Percentiles rank a stretch among this genome's conserved stretches.
These are phyloP conservation scores for Sinelater perroti DNA, from an alignment of 2,888 invertebrate genomes.

Conservation along the genomic window DNA sequence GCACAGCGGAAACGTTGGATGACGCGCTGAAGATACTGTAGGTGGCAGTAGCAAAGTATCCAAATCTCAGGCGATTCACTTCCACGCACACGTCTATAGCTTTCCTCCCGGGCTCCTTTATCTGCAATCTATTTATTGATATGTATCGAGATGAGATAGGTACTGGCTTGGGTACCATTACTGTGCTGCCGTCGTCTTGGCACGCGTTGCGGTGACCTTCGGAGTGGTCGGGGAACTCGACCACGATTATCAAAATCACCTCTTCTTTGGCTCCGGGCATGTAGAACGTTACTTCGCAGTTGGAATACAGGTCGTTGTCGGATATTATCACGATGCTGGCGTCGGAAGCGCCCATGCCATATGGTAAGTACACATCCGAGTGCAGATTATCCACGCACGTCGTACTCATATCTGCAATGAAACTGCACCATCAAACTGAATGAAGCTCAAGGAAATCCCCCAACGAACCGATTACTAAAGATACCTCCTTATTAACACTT, in stretches of 20 bases:
- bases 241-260: slow-evolving; percentile 31
- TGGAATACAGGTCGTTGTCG: slow-evolving; percentile 23
- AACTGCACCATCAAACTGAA: too few relatives aligned
- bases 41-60: neutral
- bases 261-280: slow-evolving; percentile 23
- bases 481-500: slow-evolving; percentile 1
- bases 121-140: slow-evolving; percentile 8
- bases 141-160: too few relatives aligned
- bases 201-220: slow-evolving; percentile 26
- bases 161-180: neutral
- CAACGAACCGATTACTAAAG: slow-evolving; percentile 2
- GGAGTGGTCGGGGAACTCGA: slow-evolving; percentile 32
- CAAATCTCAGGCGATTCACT: neutral
- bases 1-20: neutral
- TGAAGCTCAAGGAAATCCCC: neutral
- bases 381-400: slow-evolving; percentile 40
- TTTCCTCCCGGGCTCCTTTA: neutral
- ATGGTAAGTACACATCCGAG: slow-evolving; percentile 35
- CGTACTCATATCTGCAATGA: slow-evolving; percentile 39
- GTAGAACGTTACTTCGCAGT: slow-evolving; percentile 31
- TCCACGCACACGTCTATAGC: slow-evolving; percentile 6
- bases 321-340: slow-evolving; percentile 33
- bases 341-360: slow-evolving; percentile 41
- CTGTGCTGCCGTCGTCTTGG: slow-evolving; percentile 10
- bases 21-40: slow-evolving; percentile 1